Evolutionary conservation across 2,888 invertebrate genomes (phyloP).

Genomic region (Dexiosoma caninum): DNA sequence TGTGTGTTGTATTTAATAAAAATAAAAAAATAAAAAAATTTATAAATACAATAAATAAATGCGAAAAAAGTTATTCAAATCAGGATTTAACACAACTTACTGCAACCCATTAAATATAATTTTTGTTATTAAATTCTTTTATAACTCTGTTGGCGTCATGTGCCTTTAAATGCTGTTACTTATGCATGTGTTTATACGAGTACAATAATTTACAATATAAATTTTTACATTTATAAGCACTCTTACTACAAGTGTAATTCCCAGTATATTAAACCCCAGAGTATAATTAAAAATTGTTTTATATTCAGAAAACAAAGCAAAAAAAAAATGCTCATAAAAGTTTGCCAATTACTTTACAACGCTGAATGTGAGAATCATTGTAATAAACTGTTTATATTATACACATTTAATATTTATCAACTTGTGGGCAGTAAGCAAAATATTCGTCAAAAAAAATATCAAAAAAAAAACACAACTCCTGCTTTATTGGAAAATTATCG

Average conservation of each 20-base stretch:
- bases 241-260: constrained; percentile 22
- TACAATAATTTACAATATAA: neutral
- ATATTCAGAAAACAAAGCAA: constrained; percentile 7
- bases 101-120: too few relatives aligned
- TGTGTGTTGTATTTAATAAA: too few relatives aligned
- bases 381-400: neutral
- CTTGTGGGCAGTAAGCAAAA: too few relatives aligned
- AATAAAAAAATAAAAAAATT: too few relatives aligned
- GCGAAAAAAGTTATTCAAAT: too few relatives aligned
- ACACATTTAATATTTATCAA: neutral
- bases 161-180: neutral
- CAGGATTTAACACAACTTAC: too few relatives aligned
- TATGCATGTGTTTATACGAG: neutral
- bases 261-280: constrained; percentile 31
- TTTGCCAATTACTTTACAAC: constrained; percentile 26
- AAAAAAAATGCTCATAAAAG: constrained; percentile 24
- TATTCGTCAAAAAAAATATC: too few relatives aligned
- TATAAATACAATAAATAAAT: too few relatives aligned
- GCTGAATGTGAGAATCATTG: constrained; percentile 8
- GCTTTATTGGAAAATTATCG: too few relatives aligned
- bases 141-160: neutral
- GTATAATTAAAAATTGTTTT: constrained; percentile 57
- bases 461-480: too few relatives aligned
- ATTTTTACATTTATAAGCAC: constrained; percentile 21
- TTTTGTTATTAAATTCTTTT: neutral